Conservation (phyloP, 2,888 invertebrate genomes). For the Psococerastis gibbosa region DNA sequence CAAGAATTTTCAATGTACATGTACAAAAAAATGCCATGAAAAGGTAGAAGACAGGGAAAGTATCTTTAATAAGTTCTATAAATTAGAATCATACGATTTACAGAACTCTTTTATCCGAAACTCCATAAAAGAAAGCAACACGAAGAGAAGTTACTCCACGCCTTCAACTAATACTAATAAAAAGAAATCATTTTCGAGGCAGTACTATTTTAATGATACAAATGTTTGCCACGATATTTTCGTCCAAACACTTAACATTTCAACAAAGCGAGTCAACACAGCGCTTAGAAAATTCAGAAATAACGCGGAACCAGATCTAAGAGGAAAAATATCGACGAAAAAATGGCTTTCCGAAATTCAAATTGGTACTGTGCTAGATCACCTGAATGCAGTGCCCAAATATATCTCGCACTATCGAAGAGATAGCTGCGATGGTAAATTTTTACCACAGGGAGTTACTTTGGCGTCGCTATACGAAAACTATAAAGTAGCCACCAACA, state of each 20-base stretch:
- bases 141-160: too few species aligned
- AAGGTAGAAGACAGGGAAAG: too few species aligned
- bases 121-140: too few species aligned
- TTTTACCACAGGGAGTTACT: neutral
- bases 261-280: neutral
- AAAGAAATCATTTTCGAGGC: too few species aligned
- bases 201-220: neutral
- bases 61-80: too few species aligned
- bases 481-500: too few species aligned
- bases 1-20: too few species aligned
- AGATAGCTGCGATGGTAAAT: neutral
- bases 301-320: neutral
- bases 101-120: too few species aligned
- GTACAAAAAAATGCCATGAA: too few species aligned
- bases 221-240: neutral
- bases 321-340: neutral
- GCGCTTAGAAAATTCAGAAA: neutral
- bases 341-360: neutral
- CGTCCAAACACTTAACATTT: neutral
- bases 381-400: neutral
- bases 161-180: too few species aligned
- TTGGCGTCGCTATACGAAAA: neutral
- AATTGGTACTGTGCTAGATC: neutral
- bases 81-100: too few species aligned
- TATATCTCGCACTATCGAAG: neutral